Evolutionary conservation across 2,888 invertebrate species (phyloP), one percentile per base, ranked within the genome.

Genomic region (Athalia cordata): DNA sequence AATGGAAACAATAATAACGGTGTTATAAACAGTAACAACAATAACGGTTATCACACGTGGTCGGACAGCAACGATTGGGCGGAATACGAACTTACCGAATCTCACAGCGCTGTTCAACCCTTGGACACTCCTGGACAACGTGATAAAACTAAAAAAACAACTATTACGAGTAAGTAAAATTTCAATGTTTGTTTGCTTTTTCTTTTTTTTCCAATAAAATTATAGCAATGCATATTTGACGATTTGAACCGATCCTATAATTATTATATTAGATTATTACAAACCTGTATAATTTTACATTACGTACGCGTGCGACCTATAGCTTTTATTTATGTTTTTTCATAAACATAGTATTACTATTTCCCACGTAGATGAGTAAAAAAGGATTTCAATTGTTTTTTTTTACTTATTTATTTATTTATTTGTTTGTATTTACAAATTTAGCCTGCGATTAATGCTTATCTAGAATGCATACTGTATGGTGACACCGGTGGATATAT

Each of bases 11-110:
- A 67, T 47, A 45, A 45, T 49, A 68, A 68, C 11, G 55, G 55
- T n/a, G 8, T 55, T 3, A 75, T 49, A 13, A 64, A 43, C 9
- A 75, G 50, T 75, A 61, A 49, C 29, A 75, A 61, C 50, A 75
- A 75, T 64, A 64, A 64, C 15, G 64, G 64, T 75, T 64, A 61
- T 64, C 75, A 62, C n/a, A 75, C 62, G 55, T 75, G 75, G 75
- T 62, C 75, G 43, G 75, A 75, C 64, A 75, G 64, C 50, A 75
- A 62, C 75, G 75, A 75, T 62, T 75, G 75, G 75, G 64, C 75
- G 15, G 75, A 75, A 8, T 75, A 75, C 29, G 75, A 75, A 43
- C 45, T 75, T n/a, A 75, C 62, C 62, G 75, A 75, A n/a, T 50
- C 62, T 29, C 49, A 50, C 61, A 52, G 64, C 59, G 75, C 49